Evolutionary conservation across 2,888 invertebrate genomes (phyloP), one percentile per base, ranked within the genome.

Genomic region (Macroteleia sp.): DNA sequence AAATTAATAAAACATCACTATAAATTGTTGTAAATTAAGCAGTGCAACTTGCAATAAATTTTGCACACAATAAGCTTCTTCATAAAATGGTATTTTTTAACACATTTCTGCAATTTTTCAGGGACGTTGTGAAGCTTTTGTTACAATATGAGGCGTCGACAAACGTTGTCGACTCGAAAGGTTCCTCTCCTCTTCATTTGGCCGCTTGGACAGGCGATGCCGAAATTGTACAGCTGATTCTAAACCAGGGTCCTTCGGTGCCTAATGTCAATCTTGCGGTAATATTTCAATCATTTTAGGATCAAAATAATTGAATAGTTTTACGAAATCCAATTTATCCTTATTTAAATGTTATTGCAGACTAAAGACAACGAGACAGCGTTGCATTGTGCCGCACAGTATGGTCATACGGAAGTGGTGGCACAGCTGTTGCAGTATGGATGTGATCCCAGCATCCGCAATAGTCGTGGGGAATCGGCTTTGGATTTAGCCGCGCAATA

Each of bases 151-250:
- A 96, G 88, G 98, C 98, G 10, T 96, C 97, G 22, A 96, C 97
- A 78, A 97, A 97, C 91, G 94, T 97, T 54, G 95, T 96, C 80
- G 98, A 98, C 92, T 95, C 95, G 82, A 96, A 97, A 89, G 98
- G 98, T 14, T 98, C 97, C 32, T 97, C 97, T 25, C 96, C 98
- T 28, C 94, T 98, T 78, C 98, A 98, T 92, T 93, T 98, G 90
- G 98, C 98, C 57, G 97, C 98, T 54, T 98, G 98, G 97, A 96
- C 96, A 59, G 98, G 98, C 14, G 96, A 97, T 91, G 94, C 95
- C 39, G 96, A 97, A 80, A 96, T 98, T 82, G 98, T 98, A 77
- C 93, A 95, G 81, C 93, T 97, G 92, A 94, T 98, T 78, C 93
- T 98, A 66, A 95, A 94, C 41, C 95, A 96, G 91, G 95, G 96